Evolutionary conservation across 1,140 invertebrate species (phyloP).

Genomic region (Leptinotarsa defecta): DNA sequence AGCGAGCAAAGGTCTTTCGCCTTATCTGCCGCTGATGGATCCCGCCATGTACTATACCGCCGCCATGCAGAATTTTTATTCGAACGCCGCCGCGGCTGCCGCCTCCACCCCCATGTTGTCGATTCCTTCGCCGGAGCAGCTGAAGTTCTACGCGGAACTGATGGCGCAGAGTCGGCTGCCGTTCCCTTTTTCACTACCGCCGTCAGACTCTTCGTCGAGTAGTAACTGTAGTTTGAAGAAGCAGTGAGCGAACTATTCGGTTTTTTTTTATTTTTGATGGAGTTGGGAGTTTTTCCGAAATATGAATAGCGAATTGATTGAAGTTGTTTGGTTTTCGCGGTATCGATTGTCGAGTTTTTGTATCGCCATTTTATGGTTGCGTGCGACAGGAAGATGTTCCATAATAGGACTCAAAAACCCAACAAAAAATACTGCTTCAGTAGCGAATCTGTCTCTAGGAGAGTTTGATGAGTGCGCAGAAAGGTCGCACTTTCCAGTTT

Average conservation of each 20-base stretch:
- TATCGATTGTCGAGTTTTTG: not conserved
- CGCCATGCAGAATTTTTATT: constrained; percentile 46
- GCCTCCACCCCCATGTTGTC: constrained; percentile 43
- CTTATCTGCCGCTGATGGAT: constrained; percentile 52
- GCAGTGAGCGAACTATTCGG: constrained; percentile 14
- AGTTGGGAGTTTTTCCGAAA: not conserved
- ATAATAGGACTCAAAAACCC: no score
- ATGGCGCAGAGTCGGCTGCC: constrained; percentile 44
- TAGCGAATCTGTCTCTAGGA: no score
- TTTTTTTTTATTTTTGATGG: not conserved
- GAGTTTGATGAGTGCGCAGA: no score
- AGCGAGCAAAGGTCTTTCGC: constrained; percentile 34
- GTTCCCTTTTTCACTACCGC: constrained; percentile 39
- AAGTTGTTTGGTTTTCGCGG: not conserved
- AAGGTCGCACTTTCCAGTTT: no score
- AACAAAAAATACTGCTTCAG: no score
- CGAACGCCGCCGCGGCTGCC: constrained; percentile 24
- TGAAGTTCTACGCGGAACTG: constrained; percentile 58
- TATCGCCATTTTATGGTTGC: no score
- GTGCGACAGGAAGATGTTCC: no score
- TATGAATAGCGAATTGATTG: not conserved
- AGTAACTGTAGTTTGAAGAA: constrained; percentile 37
- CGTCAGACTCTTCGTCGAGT: no score
- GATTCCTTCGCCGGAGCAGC: constrained; percentile 51
- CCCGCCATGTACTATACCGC: constrained; percentile 52